Base-by-base conservation (phyloP, 2,888 invertebrate species). In the Morpho achilles region DNA sequence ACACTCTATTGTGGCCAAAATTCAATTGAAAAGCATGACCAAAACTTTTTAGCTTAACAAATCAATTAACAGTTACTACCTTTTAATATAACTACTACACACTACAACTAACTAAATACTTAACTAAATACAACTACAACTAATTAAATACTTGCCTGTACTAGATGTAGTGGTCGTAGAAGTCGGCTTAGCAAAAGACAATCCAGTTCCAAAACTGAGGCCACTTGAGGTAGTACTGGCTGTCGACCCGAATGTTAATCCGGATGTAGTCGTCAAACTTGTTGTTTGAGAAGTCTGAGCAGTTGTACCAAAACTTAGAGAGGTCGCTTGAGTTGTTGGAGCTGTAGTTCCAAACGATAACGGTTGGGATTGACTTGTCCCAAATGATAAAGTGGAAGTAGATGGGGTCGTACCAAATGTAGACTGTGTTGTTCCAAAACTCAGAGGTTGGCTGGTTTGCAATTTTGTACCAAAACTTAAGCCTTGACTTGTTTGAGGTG, bases 121-220 rank as follows among this genome's bases (percentile, higher is more conserved):
- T 44, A 16, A 16, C 16, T 16, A 16, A 16, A 16, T 16, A 16
- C 16, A 16, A 32, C 5, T 32, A 3, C 32, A 32, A 32, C 4
- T 32, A 32, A 32, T 32, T 32, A 52, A 58, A 55, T 22, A 68
- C 74, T 69, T 44, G 77, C 77, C 68, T 43, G 71, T 59, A 8
- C 70, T 69, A 16, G 73, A 68, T 32, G 73, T 67, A 7, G 73
- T 59, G 0, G 74, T 60, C 1, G 75, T 67, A 0, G 55, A 43
- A 7, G 74, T 65, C 0, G 78, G 66, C 57, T 79, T 80, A 1
- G 66, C 60, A 50, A 74, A 72, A 8, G 63, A 46, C 23, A 69
- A 23, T 9, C 23, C 64, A 50, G 10, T 52, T 32, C 45, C 7
- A 55, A 53, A 7, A 60, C 53, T 1, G 1, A 61, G 60, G 1